These are phyloP conservation scores for Pao palembangensis DNA, from an alignment of 2,113 vertebrate species.

Conservation along the genomic window DNA sequence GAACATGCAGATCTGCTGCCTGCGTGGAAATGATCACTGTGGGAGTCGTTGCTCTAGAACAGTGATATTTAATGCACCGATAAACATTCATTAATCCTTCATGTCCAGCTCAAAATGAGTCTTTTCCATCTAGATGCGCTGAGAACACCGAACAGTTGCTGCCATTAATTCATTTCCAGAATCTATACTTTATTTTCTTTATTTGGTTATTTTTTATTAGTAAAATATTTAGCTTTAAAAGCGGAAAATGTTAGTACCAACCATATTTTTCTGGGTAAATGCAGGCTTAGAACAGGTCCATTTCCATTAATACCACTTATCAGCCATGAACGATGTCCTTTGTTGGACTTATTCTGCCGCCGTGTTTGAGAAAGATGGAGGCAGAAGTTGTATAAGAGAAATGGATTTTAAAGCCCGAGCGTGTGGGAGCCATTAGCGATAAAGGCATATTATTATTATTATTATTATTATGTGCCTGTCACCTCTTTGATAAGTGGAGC, in stretches of 20 bases:
- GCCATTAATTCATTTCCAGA: background rate
- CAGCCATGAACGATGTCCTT: slow-evolving; percentile 38
- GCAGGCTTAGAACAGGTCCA: slow-evolving; percentile 17
- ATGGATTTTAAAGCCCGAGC: slow-evolving; percentile 54
- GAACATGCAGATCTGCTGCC: no score
- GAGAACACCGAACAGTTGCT: no score
- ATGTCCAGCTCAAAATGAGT: no score
- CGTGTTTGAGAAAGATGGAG: slow-evolving; percentile 27
- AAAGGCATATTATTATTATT: slow-evolving; percentile 42
- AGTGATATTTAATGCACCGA: no score
- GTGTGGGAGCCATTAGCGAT: slow-evolving; percentile 64
- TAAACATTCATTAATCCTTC: no score
- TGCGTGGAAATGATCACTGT: no score
- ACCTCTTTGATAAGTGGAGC: slow-evolving; percentile 58
- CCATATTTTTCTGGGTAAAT: background rate
- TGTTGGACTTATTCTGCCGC: slow-evolving; percentile 45
- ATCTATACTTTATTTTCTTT: background rate
- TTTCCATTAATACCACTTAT: slow-evolving; percentile 15
- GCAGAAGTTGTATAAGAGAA: slow-evolving; percentile 42
- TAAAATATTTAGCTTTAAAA: background rate
- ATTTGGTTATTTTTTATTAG: background rate
- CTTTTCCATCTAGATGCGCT: no score
- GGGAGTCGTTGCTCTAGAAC: no score
- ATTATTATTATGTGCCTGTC: slow-evolving; percentile 54
- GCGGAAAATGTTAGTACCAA: no score